Conservation (phyloP, 1,140 invertebrate species). For the Halesus radiatus region DNA sequence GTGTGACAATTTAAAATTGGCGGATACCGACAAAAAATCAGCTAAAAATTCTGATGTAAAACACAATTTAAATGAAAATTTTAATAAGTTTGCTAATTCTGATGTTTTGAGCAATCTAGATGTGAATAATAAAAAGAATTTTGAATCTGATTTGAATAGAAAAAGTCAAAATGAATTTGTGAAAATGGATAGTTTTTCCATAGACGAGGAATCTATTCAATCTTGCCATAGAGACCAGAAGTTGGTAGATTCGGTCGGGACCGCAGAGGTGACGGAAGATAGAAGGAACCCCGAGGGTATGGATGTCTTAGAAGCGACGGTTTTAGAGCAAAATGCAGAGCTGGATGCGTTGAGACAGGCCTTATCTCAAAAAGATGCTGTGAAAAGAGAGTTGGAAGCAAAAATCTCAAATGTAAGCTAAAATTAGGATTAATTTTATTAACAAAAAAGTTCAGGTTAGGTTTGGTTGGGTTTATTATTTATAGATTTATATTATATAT, state of each 20-base stretch:
- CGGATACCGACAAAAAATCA: background rate
- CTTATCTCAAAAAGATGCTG: conserved; percentile 63
- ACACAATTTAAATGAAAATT: background rate
- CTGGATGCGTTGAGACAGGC: conserved; percentile 57
- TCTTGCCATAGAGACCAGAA: background rate
- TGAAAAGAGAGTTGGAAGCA: conserved; percentile 64
- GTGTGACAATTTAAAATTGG: conserved; percentile 43
- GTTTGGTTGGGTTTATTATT: too few species aligned
- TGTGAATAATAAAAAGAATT: background rate
- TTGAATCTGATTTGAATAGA: conserved; percentile 13
- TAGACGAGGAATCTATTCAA: background rate
- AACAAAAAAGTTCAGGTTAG: too few species aligned
- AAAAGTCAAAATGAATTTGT: background rate
- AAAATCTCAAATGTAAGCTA: conserved; percentile 65
- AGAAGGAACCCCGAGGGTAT: background rate
- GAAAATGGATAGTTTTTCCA: background rate
- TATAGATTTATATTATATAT: too few species aligned
- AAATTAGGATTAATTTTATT: background rate
- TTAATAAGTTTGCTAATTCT: too few species aligned
- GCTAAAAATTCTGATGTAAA: background rate
- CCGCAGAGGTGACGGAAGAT: background rate
- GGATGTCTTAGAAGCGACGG: conserved; percentile 35
- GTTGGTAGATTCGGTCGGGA: background rate
- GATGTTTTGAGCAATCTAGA: too few species aligned
- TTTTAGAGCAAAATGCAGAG: conserved; percentile 46